These are phyloP conservation scores for Verasper variegatus DNA, from an alignment of 2,113 vertebrate genomes.

Conservation along the genomic window DNA sequence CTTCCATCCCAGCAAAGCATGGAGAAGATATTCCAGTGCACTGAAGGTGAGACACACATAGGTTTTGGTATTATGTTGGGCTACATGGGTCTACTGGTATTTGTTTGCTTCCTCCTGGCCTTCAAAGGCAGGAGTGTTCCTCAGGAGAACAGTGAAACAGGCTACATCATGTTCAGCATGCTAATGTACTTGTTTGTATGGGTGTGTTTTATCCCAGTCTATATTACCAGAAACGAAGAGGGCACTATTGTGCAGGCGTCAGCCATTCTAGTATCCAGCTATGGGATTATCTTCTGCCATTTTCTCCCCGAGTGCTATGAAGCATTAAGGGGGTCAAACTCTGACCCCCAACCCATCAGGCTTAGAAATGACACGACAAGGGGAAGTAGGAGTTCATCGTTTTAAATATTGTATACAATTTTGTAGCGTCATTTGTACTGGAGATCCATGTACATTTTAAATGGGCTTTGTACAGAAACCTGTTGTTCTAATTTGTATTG, in stretches of 20 bases:
- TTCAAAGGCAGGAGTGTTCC: background rate
- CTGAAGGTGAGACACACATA: background rate
- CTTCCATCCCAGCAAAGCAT: background rate
- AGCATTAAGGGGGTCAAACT: slow-evolving; percentile 32
- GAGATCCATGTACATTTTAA: too few species aligned
- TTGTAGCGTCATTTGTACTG: too few species aligned
- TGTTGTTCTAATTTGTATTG: too few species aligned
- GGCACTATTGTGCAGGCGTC: slow-evolving; percentile 65
- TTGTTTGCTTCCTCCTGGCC: background rate
- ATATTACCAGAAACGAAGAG: slow-evolving; percentile 59
- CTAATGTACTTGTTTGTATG: background rate
- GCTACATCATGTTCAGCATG: background rate
- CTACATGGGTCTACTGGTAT: background rate
- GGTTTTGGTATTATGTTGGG: background rate
- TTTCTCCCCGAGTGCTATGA: slow-evolving; percentile 71
- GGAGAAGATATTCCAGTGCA: background rate
- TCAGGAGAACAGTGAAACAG: background rate
- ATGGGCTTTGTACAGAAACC: too few species aligned
- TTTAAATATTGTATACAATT: background rate
- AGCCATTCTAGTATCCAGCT: slow-evolving; percentile 76
- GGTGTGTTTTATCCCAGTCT: slow-evolving; percentile 70
- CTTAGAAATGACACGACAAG: background rate
- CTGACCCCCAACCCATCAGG: background rate
- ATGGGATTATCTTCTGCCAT: slow-evolving; percentile 76
- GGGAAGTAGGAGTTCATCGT: background rate